Base-by-base conservation (phyloP, 2,113 vertebrate genomes). In the Mustela lutreola region DNA sequence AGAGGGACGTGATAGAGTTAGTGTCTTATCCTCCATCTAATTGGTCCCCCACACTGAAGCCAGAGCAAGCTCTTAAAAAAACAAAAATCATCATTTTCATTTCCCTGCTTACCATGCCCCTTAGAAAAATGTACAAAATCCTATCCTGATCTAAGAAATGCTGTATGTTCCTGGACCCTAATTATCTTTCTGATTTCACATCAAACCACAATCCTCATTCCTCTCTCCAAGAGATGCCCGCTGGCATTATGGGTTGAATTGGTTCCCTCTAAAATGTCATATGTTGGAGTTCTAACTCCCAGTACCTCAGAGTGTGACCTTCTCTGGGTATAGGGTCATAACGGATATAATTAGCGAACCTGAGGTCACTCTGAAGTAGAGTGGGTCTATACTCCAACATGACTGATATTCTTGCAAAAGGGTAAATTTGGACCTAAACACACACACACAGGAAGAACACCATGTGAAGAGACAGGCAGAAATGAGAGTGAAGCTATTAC, bases 91-190 rank as follows among this genome's bases (percentile, higher is more conserved):
- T 53, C 24, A 9, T 78, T 60, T 84, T 73, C 15, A 62, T 33
- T 56, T 28, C 36, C 33, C 5, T 50, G n/a, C 79, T 92, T 92
- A 56, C 6, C 42, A 94, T 63, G 11, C 18, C 33, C 48, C 26
- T 86, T 53, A 50, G 36, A 60, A 67, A 56, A 90, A 84, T 24
- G 12, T 21, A 18, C 31, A 42, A 78, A 94, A 62, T 63, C 21
- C 11, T 88, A 87, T 87, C n/a, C 87, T 94, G 42, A 93, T 28
- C 22, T 45, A 56, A 65, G 86, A 96, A 85, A 22, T 85, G 15
- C 70, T 0, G 9, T 70, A 4, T 36, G n/a, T 88, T 18, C 65
- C 56, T 75, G 12, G 42, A 48, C 14, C 10, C 11, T 75, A 78
- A 84, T 48, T 58, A 42, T 36, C 14, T 93, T 83, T 39, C 60